Evolutionary conservation across 2,888 invertebrate species (phyloP).

Genomic region (Platyscelio sp.): DNA sequence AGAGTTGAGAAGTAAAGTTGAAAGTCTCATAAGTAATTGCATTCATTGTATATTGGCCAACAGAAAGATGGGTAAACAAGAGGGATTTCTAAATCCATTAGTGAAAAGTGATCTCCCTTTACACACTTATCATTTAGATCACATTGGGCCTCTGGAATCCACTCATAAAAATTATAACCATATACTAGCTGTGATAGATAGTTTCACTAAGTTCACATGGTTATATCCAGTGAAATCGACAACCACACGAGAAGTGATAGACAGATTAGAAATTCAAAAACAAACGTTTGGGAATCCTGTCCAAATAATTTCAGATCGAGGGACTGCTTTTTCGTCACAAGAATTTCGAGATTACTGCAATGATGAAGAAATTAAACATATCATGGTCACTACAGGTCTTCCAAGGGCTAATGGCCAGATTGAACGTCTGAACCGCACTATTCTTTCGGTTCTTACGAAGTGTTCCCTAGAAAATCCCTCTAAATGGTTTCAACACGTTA

Average conservation of each 20-base stretch:
- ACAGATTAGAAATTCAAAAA: not conserved
- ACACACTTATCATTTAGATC: conserved; percentile 13
- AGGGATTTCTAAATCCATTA: conserved; percentile 52
- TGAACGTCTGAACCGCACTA: conserved; percentile 72
- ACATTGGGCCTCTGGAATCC: not conserved
- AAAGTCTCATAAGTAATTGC: not conserved
- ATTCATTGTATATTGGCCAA: not conserved
- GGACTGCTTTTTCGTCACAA: not conserved
- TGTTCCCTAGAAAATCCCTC: conserved; percentile 75
- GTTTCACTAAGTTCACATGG: not conserved
- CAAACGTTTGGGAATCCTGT: not conserved
- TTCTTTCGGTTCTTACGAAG: conserved; percentile 70
- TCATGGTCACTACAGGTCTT: not conserved
- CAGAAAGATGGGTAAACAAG: conserved; percentile 47
- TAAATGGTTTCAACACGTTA: conserved; percentile 76
- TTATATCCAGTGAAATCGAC: not conserved
- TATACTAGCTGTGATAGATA: not conserved
- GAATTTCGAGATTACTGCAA: not conserved
- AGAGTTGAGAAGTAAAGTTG: not conserved
- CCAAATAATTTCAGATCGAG: not conserved
- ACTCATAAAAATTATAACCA: not conserved
- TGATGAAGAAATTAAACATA: not conserved
- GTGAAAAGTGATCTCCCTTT: conserved; percentile 15
- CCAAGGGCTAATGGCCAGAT: conserved; percentile 34
- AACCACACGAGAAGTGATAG: not conserved